Base-by-base conservation (phyloP, 2,888 invertebrate genomes). In the Lottia gigantea region DNA sequence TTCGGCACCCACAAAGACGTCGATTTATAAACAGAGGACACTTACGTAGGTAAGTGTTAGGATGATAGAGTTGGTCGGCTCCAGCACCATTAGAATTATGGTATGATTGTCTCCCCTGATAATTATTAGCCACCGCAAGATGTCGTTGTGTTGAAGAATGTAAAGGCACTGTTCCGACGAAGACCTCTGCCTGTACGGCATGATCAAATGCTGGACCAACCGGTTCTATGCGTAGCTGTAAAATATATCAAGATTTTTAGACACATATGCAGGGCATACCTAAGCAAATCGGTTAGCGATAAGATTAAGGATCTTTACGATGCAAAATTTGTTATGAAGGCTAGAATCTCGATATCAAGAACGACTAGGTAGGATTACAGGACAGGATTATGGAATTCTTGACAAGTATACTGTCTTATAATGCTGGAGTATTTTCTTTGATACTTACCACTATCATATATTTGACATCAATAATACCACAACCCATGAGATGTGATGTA, bases 401-500 rank as follows among this genome's bases (percentile, higher is more conserved):
- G n/a, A n/a, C n/a, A n/a, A n/a, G n/a, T n/a, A n/a, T n/a, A n/a
- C n/a, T n/a, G n/a, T n/a, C 31, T 6, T 31, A 31, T 31, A 3
- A 31, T 31, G 40, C 40, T 8, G 11, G 7, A 40, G 40, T 40
- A 40, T 4, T 40, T 40, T 40, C 40, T 40, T 40, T 40, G 11
- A 40, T 11, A 11, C 69, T 23, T 75, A 85, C 86, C 82, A 79
- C 78, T 16, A 85, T 69, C 2, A 74, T 78, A 87, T 97, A 97
- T 84, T 95, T 94, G 83, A 97, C 94, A 87, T 94, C 93, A 85
- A 97, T 97, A 83, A 97, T 92, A 89, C 96, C 95, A 87, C 97
- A 97, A 71, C 96, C 96, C 82, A 95, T 91, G 69, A 97, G 91
- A 91, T 96, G 96, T 76, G 97, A 97, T 46, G 97, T 97, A 76